Percentiles rank a stretch among this genome's conserved stretches.
Conservation (phyloP, 2,113 vertebrate species). For the Pimephales promelas region DNA sequence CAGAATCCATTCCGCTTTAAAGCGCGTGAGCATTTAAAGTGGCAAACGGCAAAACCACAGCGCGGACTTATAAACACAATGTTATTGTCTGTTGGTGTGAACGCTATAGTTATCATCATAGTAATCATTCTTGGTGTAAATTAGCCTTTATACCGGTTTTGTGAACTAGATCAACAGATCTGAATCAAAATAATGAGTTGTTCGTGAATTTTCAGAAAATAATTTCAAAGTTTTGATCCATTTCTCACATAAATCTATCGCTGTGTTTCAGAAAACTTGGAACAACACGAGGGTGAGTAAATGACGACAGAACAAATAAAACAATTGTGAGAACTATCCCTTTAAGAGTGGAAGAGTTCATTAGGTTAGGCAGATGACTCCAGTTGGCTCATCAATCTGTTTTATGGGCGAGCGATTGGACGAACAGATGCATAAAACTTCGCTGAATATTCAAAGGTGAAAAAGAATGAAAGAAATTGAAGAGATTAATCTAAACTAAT, state of each 20-base stretch:
- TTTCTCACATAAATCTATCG: not conserved
- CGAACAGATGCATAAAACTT: constrained; percentile 43
- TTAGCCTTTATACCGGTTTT: not conserved
- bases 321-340: not conserved
- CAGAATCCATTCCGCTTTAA: too few relatives aligned
- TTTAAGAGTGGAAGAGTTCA: constrained; percentile 41
- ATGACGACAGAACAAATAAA: not conserved
- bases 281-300: not conserved
- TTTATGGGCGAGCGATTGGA: constrained; percentile 34
- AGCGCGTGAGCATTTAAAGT: too few relatives aligned
- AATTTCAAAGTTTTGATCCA: not conserved
- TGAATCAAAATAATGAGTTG: not conserved
- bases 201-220: too few relatives aligned
- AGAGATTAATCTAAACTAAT: constrained; percentile 60
- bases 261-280: not conserved
- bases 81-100: too few relatives aligned
- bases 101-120: too few relatives aligned
- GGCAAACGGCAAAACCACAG: too few relatives aligned
- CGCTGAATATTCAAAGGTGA: constrained; percentile 63
- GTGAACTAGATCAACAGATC: not conserved
- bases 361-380: constrained; percentile 42
- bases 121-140: too few relatives aligned
- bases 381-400: constrained; percentile 36
- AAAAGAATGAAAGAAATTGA: constrained; percentile 48
- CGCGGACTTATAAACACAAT: too few relatives aligned